Evolutionary conservation across 2,888 invertebrate genomes (phyloP), one percentile per base, ranked within the genome.

Genomic region (Pseudoips prasinana): DNA sequence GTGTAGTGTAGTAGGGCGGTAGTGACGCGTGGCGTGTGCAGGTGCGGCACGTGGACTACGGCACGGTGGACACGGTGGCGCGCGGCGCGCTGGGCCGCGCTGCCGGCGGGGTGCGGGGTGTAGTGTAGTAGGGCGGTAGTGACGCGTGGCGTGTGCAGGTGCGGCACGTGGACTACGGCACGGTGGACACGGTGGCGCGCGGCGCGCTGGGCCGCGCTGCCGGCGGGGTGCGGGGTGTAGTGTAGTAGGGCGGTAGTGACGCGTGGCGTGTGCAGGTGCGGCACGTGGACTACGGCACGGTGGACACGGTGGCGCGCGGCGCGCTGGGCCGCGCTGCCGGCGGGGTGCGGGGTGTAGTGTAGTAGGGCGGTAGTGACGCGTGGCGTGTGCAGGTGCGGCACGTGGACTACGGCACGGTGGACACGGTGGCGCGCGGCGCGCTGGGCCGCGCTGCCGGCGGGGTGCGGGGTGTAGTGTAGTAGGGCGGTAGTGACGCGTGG

Each of bases 221-320:
- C 77, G 89, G 43, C 33, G 40, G 9, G 22, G 80, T 90, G 41
- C 57, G 52, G 22, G 61, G n/a, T n/a, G n/a, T n/a, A n/a, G n/a
- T n/a, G n/a, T n/a, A n/a, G n/a, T n/a, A n/a, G n/a, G n/a, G n/a
- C n/a, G n/a, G n/a, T n/a, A n/a, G n/a, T n/a, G n/a, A n/a, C n/a
- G 14, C 14, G 5, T 5, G 14, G 14, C 1, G 18, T n/a, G 20
- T 48, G 40, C 63, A 90, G 90, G 88, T 91, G 55, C 88, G 89
- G 22, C 90, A 89, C 73, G 74, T 91, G 49, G 91, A 91, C 80
- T 91, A 90, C 73, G 91, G 90, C 60, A 91, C 91, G 25, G 85
- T 90, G 63, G 77, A 78, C 39, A 57, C 60, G 34, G 78, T 75
- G 52, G 0, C 11, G 1, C 57, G 22, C 47, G 0, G n/a, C 4